These are phyloP conservation scores for Chymomyza caudatula DNA, from an alignment of 2,888 invertebrate genomes.

Conservation along the genomic window DNA sequence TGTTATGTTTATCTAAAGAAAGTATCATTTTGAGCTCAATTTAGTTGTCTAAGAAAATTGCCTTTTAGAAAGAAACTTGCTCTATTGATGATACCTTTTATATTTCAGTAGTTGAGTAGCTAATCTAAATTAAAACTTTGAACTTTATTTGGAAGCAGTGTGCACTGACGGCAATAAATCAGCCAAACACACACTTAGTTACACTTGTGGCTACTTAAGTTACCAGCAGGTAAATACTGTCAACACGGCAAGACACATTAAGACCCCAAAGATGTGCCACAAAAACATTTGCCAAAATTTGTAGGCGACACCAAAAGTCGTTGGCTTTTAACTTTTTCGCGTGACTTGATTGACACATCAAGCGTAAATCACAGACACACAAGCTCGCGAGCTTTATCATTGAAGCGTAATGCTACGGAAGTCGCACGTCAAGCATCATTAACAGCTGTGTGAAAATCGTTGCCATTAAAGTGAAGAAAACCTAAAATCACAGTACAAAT, in stretches of 20 bases:
- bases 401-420: constrained; percentile 39
- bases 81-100: too few species aligned
- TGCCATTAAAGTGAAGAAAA: constrained; percentile 44
- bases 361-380: constrained; percentile 20
- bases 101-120: too few species aligned
- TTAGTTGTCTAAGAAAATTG: too few species aligned
- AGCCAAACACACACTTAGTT: neutral
- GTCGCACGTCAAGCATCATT: constrained; percentile 44
- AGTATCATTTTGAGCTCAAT: too few species aligned
- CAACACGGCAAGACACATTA: neutral
- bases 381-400: neutral
- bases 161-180: neutral
- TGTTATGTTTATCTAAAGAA: too few species aligned
- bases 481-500: constrained; percentile 52
- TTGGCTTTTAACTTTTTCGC: constrained; percentile 8
- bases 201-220: neutral
- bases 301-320: constrained; percentile 29
- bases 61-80: too few species aligned
- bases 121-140: too few species aligned
- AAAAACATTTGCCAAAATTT: constrained; percentile 29
- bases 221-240: neutral
- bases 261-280: neutral
- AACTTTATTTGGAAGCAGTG: too few species aligned
- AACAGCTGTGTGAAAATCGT: constrained; percentile 16
- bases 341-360: constrained; percentile 52